Evolutionary conservation across 2,888 invertebrate species (phyloP).

Genomic region (Eupithecia subfuscata): DNA sequence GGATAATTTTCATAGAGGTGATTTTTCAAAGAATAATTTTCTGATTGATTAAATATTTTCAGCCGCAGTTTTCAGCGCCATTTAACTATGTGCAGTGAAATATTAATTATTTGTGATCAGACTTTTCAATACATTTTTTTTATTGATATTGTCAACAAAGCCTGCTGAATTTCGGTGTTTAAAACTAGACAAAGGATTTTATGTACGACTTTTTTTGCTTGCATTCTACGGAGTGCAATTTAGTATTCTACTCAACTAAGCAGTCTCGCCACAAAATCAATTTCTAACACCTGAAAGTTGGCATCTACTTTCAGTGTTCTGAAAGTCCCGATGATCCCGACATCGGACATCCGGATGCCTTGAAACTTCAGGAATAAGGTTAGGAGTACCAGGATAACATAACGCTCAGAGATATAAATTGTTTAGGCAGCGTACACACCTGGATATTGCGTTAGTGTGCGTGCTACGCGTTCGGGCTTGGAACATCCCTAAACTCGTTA

Average conservation of each 20-base stretch:
- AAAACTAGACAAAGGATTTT: background rate
- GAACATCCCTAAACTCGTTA: conserved; percentile 32
- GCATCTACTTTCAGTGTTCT: conserved; percentile 12
- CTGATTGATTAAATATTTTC: background rate
- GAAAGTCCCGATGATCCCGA: conserved; percentile 5
- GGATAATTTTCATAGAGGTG: background rate
- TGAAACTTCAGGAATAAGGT: conserved; percentile 82
- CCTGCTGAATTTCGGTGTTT: background rate
- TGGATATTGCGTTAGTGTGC: conserved; percentile 48
- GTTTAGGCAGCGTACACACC: conserved; percentile 32
- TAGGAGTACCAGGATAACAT: conserved; percentile 74
- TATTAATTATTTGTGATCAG: background rate
- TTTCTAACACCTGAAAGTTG: background rate
- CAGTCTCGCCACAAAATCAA: conserved; percentile 9
- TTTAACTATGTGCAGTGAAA: background rate
- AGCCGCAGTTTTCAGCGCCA: background rate
- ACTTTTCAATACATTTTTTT: background rate
- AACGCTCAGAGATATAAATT: conserved; percentile 51
- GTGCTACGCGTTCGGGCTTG: conserved; percentile 42
- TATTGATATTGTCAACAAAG: no score
- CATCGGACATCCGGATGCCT: conserved; percentile 57
- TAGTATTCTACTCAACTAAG: background rate
- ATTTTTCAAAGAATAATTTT: background rate
- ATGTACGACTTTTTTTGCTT: background rate
- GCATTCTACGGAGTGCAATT: background rate